Evolutionary conservation across 2,888 invertebrate genomes (phyloP).

Genomic region (Acanthococcus lagerstroemiae): DNA sequence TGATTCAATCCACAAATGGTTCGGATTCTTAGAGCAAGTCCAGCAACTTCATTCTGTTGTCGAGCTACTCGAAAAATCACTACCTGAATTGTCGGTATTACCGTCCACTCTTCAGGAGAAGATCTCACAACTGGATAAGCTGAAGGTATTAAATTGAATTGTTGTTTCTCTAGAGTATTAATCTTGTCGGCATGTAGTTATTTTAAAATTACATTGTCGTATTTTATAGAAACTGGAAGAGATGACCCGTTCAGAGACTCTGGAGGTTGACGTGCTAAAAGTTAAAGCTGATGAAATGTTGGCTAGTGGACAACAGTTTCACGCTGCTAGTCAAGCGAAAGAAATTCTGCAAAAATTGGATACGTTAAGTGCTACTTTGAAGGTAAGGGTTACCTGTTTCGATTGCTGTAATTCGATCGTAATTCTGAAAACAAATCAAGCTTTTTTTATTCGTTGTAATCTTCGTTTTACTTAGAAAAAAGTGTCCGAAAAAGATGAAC

Average conservation of each 20-base stretch:
- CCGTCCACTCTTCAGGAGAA: conserved; percentile 79
- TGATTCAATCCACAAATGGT: conserved; percentile 84
- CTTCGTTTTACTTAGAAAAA: conserved; percentile 47
- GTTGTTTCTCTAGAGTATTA: not conserved
- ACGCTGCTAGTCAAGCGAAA: conserved; percentile 73
- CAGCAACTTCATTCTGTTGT: conserved; percentile 74
- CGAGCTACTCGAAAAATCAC: conserved; percentile 61
- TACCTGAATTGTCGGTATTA: conserved; percentile 61
- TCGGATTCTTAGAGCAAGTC: conserved; percentile 78
- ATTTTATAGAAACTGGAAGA: conserved; percentile 58
- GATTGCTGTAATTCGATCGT: not conserved
- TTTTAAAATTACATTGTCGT: conserved; percentile 9
- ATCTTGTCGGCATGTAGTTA: not conserved
- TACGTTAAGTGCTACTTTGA: conserved; percentile 61
- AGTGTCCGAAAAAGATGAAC: conserved; percentile 67
- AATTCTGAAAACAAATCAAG: not conserved
- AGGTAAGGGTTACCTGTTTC: conserved; percentile 42
- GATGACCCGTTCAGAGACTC: conserved; percentile 76
- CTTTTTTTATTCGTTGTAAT: not conserved
- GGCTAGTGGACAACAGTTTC: conserved; percentile 71
- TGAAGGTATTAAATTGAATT: conserved; percentile 46
- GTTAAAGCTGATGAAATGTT: conserved; percentile 77
- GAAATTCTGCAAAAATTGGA: conserved; percentile 77
- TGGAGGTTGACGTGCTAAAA: conserved; percentile 77
- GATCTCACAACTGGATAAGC: conserved; percentile 69